Evolutionary conservation across 2,797 vertebrate genomes (phyloP).

Genomic region (Lepilemur septentrionalis): DNA sequence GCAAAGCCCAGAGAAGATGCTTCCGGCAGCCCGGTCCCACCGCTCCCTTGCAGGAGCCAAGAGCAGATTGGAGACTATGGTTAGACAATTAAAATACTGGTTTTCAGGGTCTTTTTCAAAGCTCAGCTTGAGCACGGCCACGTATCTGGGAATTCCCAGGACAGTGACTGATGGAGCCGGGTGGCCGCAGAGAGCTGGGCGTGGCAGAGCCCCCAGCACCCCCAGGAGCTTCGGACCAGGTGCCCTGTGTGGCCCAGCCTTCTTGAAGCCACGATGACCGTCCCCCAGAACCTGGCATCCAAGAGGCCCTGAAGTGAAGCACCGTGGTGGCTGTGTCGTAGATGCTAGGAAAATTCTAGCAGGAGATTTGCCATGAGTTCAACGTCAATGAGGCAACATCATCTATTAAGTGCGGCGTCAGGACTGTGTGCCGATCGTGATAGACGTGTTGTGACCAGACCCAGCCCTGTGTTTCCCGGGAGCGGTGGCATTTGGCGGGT

Average conservation of each 20-base stretch:
- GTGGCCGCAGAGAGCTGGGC: not conserved
- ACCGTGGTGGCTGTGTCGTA: not conserved
- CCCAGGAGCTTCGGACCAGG: not conserved
- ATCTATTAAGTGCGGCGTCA: no score
- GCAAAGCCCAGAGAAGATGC: not conserved
- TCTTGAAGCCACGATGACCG: not conserved
- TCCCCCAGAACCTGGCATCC: no score
- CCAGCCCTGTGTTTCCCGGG: not conserved
- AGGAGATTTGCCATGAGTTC: no score
- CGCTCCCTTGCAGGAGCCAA: not conserved
- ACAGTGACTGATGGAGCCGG: fast-evolving
- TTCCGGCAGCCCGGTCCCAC: fast-evolving
- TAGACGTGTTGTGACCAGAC: no score
- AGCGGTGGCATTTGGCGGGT: not conserved
- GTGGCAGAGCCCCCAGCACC: not conserved
- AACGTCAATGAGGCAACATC: no score
- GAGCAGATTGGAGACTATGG: not conserved
- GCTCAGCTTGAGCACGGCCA: not conserved
- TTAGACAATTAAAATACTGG: not conserved
- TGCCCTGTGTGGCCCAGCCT: no score
- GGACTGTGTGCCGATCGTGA: no score
- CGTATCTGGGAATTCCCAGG: not conserved
- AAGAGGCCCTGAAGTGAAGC: not conserved
- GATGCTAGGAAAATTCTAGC: not conserved
- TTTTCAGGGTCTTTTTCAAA: not conserved